These are phyloP conservation scores for Ariopsis seemanni DNA, from an alignment of 2,113 vertebrate genomes.

Conservation along the genomic window DNA sequence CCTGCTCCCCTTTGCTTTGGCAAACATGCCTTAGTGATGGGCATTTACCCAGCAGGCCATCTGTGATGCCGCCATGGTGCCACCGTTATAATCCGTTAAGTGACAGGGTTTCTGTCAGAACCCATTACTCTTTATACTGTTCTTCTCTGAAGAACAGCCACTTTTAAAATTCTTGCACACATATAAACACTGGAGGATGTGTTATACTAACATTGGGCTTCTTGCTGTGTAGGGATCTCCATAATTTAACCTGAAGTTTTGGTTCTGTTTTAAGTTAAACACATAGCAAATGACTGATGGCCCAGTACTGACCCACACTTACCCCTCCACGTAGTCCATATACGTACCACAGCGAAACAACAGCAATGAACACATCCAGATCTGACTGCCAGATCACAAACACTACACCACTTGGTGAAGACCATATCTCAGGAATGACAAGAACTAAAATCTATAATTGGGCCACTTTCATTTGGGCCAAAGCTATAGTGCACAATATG, in stretches of 20 bases:
- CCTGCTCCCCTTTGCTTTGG: slow-evolving; percentile 42
- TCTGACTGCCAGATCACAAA: neutral
- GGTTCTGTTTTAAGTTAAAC: neutral
- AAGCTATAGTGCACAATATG: neutral
- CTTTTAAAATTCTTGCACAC: neutral
- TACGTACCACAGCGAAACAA: neutral
- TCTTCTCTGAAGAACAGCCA: neutral
- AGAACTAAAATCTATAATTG: neutral
- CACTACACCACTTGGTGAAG: neutral
- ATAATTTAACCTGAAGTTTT: slow-evolving; percentile 18
- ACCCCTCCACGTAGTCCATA: neutral
- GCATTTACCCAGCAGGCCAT: slow-evolving; percentile 51
- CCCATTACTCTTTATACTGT: slow-evolving; percentile 10
- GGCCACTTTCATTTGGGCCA: neutral
- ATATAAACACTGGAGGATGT: neutral
- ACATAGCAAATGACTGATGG: neutral
- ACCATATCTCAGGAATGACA: neutral
- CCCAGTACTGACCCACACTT: neutral
- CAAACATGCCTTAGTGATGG: slow-evolving; percentile 49
- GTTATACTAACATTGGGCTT: neutral
- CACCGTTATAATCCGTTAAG: slow-evolving; percentile 28
- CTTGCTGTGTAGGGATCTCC: neutral
- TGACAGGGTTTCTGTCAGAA: slow-evolving; percentile 18
- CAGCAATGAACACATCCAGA: neutral
- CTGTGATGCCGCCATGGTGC: slow-evolving; percentile 48